phyloP scores from a whole-genome alignment of 30 jellyfish, hydroid and myxozoan species.

The Catostylus mosaicus region DNA sequence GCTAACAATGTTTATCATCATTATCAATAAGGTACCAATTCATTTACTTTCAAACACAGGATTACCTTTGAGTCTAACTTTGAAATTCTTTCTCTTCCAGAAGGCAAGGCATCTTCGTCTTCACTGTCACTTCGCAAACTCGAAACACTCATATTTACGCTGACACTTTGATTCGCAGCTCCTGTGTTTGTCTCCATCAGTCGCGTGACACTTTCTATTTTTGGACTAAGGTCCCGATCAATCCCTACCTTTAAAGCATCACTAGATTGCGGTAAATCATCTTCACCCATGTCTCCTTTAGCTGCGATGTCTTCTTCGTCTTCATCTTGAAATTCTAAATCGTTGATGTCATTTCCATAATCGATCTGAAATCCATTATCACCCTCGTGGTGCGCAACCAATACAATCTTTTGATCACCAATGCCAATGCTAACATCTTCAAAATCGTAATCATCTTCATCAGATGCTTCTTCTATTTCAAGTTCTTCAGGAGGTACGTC shows the following conservation, averaged over 20 bases:
- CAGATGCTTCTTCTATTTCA: background rate
- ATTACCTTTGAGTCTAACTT: conserved; percentile 41
- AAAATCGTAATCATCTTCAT: conserved; percentile 15
- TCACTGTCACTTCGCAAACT: conserved; percentile 74
- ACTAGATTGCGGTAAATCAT: background rate
- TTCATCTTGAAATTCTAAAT: conserved; percentile 37
- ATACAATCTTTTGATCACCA: conserved; percentile 66
- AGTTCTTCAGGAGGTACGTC: conserved; percentile 9
- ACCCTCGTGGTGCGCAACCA: conserved; percentile 80
- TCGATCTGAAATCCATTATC: conserved; percentile 66
- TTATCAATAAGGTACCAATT: no score
- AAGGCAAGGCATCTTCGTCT: conserved; percentile 38
- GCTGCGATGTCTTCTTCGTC: background rate
- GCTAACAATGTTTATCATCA: no score
- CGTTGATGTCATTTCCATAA: conserved; percentile 28
- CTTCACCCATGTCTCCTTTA: background rate
- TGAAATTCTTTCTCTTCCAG: conserved; percentile 36
- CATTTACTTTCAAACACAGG: background rate
- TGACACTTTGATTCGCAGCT: conserved; percentile 72
- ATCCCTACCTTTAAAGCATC: conserved; percentile 28
- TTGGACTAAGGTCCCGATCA: conserved; percentile 62
- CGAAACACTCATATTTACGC: conserved; percentile 68
- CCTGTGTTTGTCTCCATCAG: conserved; percentile 67
- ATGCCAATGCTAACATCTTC: conserved; percentile 43
- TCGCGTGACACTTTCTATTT: conserved; percentile 72